These are phyloP conservation scores for Parelbella ahira DNA, from an alignment of 2,888 invertebrate genomes.

Conservation along the genomic window DNA sequence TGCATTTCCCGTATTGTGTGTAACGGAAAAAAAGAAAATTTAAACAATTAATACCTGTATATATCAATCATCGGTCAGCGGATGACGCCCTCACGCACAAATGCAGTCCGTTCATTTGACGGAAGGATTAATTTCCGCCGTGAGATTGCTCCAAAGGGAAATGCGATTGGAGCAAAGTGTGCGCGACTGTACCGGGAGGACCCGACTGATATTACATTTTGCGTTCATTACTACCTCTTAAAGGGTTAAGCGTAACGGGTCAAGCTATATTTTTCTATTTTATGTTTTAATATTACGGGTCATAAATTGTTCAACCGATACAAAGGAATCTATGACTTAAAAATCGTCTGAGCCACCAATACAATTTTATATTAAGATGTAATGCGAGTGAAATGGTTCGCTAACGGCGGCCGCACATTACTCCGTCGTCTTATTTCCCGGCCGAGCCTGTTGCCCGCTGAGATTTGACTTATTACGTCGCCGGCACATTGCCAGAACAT, in stretches of 20 bases:
- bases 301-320: no score
- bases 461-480: conserved; percentile 59
- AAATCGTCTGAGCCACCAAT: conserved; percentile 17
- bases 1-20: no score
- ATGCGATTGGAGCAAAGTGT: conserved; percentile 75
- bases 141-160: conserved; percentile 75
- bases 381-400: conserved; percentile 24
- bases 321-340: no score
- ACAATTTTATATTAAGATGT: conserved; percentile 15
- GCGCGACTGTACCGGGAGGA: conserved; percentile 45
- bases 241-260: no score
- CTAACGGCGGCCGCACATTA: conserved; percentile 3
- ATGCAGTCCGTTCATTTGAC: conserved; percentile 77
- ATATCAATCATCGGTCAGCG: conserved; percentile 51
- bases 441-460: conserved; percentile 49
- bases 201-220: conserved; percentile 59
- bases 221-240: conserved; percentile 48
- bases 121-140: conserved; percentile 77
- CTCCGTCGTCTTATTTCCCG: conserved; percentile 41
- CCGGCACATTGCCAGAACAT: conserved; percentile 58
- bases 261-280: no score
- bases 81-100: conserved; percentile 63
- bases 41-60: conserved; percentile 29
- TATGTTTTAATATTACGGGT: no score
- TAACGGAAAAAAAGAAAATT: no score